These are phyloP conservation scores for Drosophila orena DNA, from an alignment of 1,140 invertebrate genomes.

Conservation along the genomic window DNA sequence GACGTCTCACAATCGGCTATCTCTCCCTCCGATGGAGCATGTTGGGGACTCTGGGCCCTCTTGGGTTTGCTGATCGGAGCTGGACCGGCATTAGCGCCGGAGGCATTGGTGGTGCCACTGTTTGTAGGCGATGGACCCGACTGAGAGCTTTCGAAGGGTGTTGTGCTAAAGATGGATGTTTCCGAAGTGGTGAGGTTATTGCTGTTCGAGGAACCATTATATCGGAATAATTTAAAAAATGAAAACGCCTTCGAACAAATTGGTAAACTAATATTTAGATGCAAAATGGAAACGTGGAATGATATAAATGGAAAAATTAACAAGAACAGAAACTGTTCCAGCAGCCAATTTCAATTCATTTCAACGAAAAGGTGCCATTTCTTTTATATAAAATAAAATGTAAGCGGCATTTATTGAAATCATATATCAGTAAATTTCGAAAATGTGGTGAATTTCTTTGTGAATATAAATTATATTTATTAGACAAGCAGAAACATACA, in stretches of 20 bases:
- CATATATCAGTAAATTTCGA: too few relatives aligned
- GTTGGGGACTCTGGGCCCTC: constrained; percentile 39
- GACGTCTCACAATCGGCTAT: constrained; percentile 79
- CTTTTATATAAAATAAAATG: too few relatives aligned
- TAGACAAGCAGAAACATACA: constrained; percentile 36
- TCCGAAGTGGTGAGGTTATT: constrained; percentile 79
- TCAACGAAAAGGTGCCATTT: too few relatives aligned
- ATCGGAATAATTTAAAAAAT: background rate
- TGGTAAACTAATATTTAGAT: background rate
- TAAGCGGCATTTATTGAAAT: background rate
- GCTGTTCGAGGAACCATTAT: constrained; percentile 28
- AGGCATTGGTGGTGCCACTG: constrained; percentile 48
- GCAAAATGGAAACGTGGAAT: background rate
- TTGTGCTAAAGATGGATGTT: constrained; percentile 81
- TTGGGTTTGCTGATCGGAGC: constrained; percentile 83
- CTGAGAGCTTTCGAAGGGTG: constrained; percentile 60
- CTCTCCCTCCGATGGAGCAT: constrained; percentile 58
- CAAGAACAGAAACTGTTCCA: background rate
- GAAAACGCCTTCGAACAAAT: background rate
- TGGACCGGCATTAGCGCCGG: constrained; percentile 40
- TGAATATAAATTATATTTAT: constrained; percentile 33
- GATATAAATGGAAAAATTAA: too few relatives aligned
- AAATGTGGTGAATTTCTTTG: background rate
- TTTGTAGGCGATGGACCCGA: constrained; percentile 53
- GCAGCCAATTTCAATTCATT: background rate